phyloP scores from a whole-genome alignment of 2,888 invertebrate genomes.

The Graphium colonna region DNA sequence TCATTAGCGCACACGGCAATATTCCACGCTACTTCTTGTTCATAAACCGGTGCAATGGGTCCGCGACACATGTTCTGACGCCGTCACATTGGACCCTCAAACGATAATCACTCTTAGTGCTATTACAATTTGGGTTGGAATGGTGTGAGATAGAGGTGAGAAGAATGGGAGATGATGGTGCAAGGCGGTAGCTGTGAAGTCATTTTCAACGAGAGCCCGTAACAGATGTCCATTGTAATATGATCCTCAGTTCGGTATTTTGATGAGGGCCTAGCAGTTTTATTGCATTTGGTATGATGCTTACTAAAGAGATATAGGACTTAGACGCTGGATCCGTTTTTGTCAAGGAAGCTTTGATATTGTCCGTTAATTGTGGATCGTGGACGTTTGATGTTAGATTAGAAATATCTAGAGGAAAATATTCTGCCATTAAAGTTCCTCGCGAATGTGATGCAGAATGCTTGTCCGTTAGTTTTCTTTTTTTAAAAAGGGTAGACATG shows the following conservation, averaged over 20 bases:
- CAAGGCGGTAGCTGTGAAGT: constrained; percentile 28
- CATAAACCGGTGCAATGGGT: constrained; percentile 39
- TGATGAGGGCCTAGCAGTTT: constrained; percentile 54
- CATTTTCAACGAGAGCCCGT: constrained; percentile 51
- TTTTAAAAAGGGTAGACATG: too few species aligned
- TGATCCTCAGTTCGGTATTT: constrained; percentile 65
- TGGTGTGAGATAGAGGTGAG: constrained; percentile 17
- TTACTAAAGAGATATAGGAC: constrained; percentile 39
- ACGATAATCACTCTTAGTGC: constrained; percentile 13
- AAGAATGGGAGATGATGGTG: constrained; percentile 7
- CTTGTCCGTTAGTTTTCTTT: too few species aligned
- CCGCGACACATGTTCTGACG: constrained; percentile 25
- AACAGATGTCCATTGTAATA: constrained; percentile 51
- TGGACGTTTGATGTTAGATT: constrained; percentile 7
- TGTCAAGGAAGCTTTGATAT: constrained; percentile 12
- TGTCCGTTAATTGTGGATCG: constrained; percentile 10
- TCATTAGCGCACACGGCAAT: constrained; percentile 76
- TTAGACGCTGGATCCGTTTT: constrained; percentile 10
- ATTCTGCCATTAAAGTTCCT: neutral
- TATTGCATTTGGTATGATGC: constrained; percentile 45
- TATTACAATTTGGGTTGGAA: constrained; percentile 5
- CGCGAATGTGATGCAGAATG: neutral
- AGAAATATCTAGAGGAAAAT: neutral
- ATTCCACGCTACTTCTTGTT: constrained; percentile 75
- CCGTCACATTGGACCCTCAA: constrained; percentile 3